Percentiles rank a stretch among this genome's conserved stretches.
phyloP scores from a whole-genome alignment of 64 coral and sea anemone species.

The Stylophora pistillata region DNA sequence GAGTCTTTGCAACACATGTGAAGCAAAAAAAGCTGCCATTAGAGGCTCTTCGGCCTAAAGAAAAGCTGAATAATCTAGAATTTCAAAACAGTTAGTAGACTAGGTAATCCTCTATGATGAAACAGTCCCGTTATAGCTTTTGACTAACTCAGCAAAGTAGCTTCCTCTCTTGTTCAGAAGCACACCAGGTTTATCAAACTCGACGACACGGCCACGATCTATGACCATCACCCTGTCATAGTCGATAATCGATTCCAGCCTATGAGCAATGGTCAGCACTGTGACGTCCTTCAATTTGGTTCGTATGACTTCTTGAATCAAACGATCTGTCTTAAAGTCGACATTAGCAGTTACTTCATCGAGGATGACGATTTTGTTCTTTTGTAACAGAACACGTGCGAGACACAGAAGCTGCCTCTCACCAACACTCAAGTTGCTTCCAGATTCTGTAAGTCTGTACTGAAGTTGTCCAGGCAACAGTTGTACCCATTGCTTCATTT shows the following conservation, averaged over 20 bases:
- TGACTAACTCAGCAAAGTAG: conserved; percentile 22
- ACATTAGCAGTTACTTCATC: conserved; percentile 74
- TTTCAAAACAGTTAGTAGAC: not conserved
- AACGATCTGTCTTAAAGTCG: conserved; percentile 44
- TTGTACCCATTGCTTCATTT: conserved; percentile 10
- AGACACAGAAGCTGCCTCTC: conserved; percentile 62
- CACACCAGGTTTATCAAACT: conserved; percentile 62
- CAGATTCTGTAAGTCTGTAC: conserved; percentile 43
- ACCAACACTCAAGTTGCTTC: conserved; percentile 56
- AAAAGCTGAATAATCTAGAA: not conserved
- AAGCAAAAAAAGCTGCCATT: too few relatives aligned
- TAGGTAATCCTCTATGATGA: not conserved
- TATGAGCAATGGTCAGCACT: conserved; percentile 79
- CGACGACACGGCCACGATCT: conserved; percentile 45
- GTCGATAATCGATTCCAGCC: conserved; percentile 78
- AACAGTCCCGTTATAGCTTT: conserved; percentile 9
- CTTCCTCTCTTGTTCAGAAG: conserved; percentile 28
- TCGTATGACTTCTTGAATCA: conserved; percentile 70
- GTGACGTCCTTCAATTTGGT: conserved; percentile 66
- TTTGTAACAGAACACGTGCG: conserved; percentile 55
- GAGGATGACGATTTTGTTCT: conserved; percentile 58
- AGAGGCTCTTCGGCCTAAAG: not conserved
- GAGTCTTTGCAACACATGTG: too few relatives aligned
- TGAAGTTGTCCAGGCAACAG: conserved; percentile 49
- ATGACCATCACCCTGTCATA: conserved; percentile 74